Evolutionary conservation across 2,797 vertebrate species (phyloP).

Genomic region (Toxotes lorentzi): DNA sequence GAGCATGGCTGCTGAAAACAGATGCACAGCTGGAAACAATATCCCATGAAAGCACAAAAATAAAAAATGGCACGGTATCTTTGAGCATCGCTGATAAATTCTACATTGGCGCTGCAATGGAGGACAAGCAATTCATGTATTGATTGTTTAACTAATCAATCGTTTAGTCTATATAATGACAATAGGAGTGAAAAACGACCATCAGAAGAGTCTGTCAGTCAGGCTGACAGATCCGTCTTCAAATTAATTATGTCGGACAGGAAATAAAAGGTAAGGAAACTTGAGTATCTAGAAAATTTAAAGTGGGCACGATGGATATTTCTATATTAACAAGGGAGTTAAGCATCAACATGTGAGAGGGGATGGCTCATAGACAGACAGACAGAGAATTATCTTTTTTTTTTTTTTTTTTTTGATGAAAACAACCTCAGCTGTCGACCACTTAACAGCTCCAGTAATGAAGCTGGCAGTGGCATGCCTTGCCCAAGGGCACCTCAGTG

Average conservation of each 20-base stretch:
- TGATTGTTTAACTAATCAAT: background rate
- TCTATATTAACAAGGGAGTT: background rate
- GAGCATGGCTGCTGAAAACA: background rate
- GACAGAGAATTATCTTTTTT: background rate
- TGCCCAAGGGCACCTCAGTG: constrained; percentile 35
- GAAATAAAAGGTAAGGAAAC: too few species aligned
- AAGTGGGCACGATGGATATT: background rate
- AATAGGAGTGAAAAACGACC: background rate
- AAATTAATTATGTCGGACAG: too few species aligned
- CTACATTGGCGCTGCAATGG: too few species aligned
- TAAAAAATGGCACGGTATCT: background rate
- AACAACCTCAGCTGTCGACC: constrained; percentile 2
- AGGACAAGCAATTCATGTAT: background rate
- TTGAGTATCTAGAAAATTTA: too few species aligned
- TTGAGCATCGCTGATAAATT: too few species aligned
- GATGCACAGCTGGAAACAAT: background rate
- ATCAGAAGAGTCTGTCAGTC: background rate
- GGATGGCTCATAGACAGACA: background rate
- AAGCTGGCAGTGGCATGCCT: constrained; percentile 26
- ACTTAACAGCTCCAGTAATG: constrained; percentile 29
- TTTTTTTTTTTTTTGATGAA: background rate
- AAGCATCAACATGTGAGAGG: background rate
- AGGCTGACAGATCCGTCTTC: background rate
- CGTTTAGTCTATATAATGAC: background rate
- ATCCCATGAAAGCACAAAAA: background rate